These are phyloP conservation scores for Hippopotamyrus pictus DNA, from an alignment of 2,797 vertebrate species.

Conservation along the genomic window DNA sequence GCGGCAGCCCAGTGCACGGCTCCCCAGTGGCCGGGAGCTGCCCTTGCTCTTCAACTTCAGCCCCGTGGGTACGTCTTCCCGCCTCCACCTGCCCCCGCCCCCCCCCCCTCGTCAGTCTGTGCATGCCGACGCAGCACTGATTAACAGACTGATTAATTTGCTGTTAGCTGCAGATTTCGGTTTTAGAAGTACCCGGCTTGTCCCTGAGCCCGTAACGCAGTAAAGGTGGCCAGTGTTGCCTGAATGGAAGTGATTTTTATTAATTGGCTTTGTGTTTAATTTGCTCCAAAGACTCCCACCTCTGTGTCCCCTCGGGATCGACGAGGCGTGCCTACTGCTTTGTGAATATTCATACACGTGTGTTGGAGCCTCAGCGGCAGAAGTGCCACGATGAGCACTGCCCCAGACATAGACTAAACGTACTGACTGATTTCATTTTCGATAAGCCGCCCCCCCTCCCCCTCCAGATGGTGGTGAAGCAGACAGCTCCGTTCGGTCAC, in stretches of 20 bases:
- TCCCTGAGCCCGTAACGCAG: background rate
- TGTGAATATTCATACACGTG: background rate
- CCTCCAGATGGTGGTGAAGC: background rate
- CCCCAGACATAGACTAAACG: background rate
- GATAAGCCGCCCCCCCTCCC: background rate
- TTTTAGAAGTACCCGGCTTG: background rate
- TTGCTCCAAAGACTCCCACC: background rate
- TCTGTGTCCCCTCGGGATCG: background rate
- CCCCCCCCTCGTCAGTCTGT: background rate
- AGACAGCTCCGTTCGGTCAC: background rate
- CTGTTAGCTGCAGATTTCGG: background rate
- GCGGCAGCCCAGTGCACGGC: slow-evolving; percentile 74
- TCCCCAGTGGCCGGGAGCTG: slow-evolving; percentile 82
- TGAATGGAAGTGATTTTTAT: background rate
- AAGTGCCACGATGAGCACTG: background rate
- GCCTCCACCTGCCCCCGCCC: background rate
- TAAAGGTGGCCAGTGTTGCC: background rate
- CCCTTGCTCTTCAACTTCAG: slow-evolving; percentile 91
- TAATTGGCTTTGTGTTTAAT: background rate
- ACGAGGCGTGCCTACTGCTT: background rate
- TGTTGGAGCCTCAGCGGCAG: background rate
- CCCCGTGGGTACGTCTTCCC: slow-evolving; percentile 71
- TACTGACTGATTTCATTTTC: background rate
- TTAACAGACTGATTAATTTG: background rate
- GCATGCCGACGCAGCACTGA: background rate